Evolutionary conservation across 2,113 vertebrate genomes (phyloP).

Genomic region (zebrafish (Danio rerio)): GRCz12tu NC_133178.1:21912501-21913000

Average conservation of each 20-base stretch:
- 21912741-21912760: too few species aligned
- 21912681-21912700: conserved; percentile 18
- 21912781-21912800: neutral
- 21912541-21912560: neutral
- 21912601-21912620: conserved; percentile 35
- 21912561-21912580: conserved; percentile 11
- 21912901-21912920: too few species aligned
- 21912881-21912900: too few species aligned
- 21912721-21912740: too few species aligned
- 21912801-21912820: neutral
- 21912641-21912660: neutral
- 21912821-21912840: too few species aligned
- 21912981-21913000: too few species aligned
- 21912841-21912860: too few species aligned
- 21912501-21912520: conserved; percentile 49
- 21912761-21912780: neutral
- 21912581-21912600: conserved; percentile 3
- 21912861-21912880: too few species aligned
- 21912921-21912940: too few species aligned
- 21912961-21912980: too few species aligned
- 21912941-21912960: too few species aligned
- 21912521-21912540: conserved; percentile 10
- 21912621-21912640: conserved; percentile 27
- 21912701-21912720: too few species aligned
- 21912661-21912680: neutral